Conservation (phyloP, 2,113 vertebrate genomes). For the Nestor notabilis region DNA sequence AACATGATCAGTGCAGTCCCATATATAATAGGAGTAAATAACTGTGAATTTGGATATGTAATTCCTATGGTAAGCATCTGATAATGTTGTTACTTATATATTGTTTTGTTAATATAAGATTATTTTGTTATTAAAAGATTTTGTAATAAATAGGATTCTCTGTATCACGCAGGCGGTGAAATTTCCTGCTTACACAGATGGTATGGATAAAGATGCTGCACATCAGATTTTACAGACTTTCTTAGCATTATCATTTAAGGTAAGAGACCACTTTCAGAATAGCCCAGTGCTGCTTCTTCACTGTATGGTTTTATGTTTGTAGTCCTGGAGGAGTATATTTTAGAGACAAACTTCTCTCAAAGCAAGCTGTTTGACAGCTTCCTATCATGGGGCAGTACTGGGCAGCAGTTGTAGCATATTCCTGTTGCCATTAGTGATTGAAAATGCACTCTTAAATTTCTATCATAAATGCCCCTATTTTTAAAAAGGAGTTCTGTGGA, state of each 20-base stretch:
- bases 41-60: background rate
- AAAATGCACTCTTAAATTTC: background rate
- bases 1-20: background rate
- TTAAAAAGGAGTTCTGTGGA: background rate
- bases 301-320: background rate
- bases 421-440: background rate
- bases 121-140: background rate
- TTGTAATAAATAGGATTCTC: background rate
- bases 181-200: background rate
- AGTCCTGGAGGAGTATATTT: background rate
- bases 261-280: background rate
- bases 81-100: accelerated
- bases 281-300: background rate
- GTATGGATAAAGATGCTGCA: constrained; percentile 12
- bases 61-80: background rate
- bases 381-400: background rate
- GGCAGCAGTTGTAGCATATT: background rate
- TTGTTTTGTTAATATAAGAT: background rate
- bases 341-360: background rate
- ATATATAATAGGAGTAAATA: constrained; percentile 56
- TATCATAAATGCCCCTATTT: background rate
- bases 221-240: background rate
- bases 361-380: background rate
- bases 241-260: accelerated
- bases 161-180: background rate